Conservation (phyloP, 2,797 vertebrate genomes). For the Aldrovandia affinis region DNA sequence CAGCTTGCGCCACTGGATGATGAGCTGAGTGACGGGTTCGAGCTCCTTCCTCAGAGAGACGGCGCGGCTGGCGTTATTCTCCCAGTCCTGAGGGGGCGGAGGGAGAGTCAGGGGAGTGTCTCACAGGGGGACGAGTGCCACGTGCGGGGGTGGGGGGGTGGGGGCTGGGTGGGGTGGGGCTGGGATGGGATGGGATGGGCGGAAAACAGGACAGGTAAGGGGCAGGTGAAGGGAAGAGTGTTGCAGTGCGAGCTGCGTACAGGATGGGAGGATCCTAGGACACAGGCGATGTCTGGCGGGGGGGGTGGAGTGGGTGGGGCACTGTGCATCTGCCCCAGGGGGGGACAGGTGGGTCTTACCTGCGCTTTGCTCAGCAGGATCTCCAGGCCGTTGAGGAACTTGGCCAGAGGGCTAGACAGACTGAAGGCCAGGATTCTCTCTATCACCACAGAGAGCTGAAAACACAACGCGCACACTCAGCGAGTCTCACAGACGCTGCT, state of each 20-base stretch:
- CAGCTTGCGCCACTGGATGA: conserved; percentile 93
- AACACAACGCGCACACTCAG: background rate
- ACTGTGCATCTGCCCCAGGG: background rate
- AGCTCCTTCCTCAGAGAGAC: conserved; percentile 87
- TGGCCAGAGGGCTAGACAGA: conserved; percentile 89
- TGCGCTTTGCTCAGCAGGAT: conserved; percentile 93
- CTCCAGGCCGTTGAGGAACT: conserved; percentile 95
- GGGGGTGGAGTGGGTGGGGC: no score
- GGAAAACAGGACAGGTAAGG: background rate
- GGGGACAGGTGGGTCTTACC: conserved; percentile 65
- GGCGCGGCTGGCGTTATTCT: conserved; percentile 87
- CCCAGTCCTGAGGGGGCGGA: conserved; percentile 86
- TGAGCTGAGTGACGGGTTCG: conserved; percentile 85
- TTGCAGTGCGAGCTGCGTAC: background rate
- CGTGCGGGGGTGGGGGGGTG: background rate
- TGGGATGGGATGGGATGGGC: background rate
- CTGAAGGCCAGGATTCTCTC: conserved; percentile 87
- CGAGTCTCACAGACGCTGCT: background rate
- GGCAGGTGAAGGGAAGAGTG: background rate
- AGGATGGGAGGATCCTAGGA: background rate
- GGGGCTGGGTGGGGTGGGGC: background rate
- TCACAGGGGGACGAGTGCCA: background rate
- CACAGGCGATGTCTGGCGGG: no score
- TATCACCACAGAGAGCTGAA: conserved; percentile 86
- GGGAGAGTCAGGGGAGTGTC: background rate